These are phyloP conservation scores for Ostrea edulis DNA, from an alignment of 1,140 invertebrate genomes.

Conservation along the genomic window DNA sequence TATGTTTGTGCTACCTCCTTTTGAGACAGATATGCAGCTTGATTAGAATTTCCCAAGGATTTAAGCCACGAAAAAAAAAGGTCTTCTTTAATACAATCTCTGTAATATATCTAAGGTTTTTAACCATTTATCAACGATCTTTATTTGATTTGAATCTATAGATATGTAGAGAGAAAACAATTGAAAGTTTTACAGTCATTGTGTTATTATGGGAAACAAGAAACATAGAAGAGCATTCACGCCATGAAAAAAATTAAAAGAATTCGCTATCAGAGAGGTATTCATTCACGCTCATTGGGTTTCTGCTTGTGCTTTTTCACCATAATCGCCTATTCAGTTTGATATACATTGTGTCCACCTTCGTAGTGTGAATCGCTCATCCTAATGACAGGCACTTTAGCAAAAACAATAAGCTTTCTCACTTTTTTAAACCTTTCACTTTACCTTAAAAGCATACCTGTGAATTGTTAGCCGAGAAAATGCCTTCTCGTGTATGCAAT, in stretches of 20 bases:
- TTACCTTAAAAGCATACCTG: neutral
- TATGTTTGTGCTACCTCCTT: neutral
- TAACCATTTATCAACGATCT: neutral
- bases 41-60: conserved; percentile 29
- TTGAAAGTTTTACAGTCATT: conserved; percentile 35
- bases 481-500: conserved; percentile 11
- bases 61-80: neutral
- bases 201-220: conserved; percentile 13
- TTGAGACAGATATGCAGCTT: conserved; percentile 14
- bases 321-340: neutral
- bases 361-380: neutral
- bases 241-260: neutral
- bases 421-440: neutral
- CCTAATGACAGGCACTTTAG: neutral
- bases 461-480: neutral
- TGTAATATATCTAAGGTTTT: neutral
- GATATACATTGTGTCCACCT: neutral
- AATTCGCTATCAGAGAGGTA: neutral
- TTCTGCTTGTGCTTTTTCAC: neutral
- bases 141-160: conserved; percentile 4
- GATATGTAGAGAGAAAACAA: neutral
- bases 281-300: neutral
- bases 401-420: conserved; percentile 25
- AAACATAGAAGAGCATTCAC: neutral
- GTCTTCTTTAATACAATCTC: neutral